A percentile compares a stretch with the other conserved stretches of the same genome.
Conservation (phyloP, 2,888 invertebrate species). For the Brachyptera risi region DNA sequence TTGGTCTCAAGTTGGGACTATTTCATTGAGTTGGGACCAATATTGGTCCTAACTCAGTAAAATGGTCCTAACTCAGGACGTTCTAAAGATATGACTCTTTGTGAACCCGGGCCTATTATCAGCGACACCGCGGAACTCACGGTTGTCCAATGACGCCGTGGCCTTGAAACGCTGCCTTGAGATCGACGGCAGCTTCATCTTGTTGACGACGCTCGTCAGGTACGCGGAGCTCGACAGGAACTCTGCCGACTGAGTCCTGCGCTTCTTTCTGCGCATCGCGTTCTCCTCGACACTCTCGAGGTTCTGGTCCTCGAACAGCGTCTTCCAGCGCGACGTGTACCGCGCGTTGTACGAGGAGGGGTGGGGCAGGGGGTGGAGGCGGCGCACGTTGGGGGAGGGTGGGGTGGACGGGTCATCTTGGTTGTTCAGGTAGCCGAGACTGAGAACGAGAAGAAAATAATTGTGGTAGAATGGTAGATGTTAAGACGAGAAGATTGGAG, state of each 20-base stretch:
- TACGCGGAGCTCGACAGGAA: background rate
- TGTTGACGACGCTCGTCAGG: background rate
- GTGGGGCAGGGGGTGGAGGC: slow-evolving; percentile 15
- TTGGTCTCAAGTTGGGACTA: no score
- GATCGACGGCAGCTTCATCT: slow-evolving; percentile 10
- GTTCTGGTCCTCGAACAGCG: slow-evolving; percentile 6
- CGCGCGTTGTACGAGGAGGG: background rate
- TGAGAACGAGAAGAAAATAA: background rate
- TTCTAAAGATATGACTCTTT: no score
- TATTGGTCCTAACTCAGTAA: no score
- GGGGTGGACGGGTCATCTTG: slow-evolving; percentile 14
- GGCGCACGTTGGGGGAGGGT: slow-evolving; percentile 8
- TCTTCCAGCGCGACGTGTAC: slow-evolving; percentile 19
- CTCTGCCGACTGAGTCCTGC: background rate
- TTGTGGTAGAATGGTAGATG: no score
- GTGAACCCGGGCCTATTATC: no score
- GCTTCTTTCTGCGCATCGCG: background rate
- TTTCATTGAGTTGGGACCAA: no score
- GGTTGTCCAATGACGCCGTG: slow-evolving; percentile 30
- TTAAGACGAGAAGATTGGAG: no score
- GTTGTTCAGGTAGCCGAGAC: slow-evolving; percentile 1
- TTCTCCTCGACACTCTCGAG: background rate
- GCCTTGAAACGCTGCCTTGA: slow-evolving; percentile 19
- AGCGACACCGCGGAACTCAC: slow-evolving; percentile 22
- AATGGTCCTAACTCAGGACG: no score